Percentiles rank a stretch among this genome's conserved stretches.
Evolutionary conservation across 2,888 invertebrate genomes (phyloP).

Genomic region (Nasonovia ribisnigri): DNA sequence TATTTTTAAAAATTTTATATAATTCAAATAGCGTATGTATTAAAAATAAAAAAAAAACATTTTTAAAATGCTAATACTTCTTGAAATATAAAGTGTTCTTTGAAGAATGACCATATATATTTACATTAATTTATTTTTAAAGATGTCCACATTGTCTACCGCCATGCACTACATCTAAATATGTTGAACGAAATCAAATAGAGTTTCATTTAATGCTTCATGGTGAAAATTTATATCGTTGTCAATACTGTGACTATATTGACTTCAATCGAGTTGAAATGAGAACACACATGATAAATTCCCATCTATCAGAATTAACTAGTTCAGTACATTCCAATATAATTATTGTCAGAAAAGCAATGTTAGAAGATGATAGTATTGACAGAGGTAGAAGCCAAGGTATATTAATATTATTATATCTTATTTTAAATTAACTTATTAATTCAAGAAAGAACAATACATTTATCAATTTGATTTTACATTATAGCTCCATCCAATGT

Average conservation of each 20-base stretch:
- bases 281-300: slow-evolving; percentile 45
- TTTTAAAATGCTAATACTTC: neutral
- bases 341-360: slow-evolving; percentile 44
- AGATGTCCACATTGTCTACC: slow-evolving; percentile 81
- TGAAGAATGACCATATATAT: neutral
- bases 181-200: slow-evolving; percentile 74
- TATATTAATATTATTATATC: slow-evolving; percentile 20
- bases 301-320: slow-evolving; percentile 20
- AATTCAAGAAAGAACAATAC: neutral
- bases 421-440: neutral
- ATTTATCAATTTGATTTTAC: neutral
- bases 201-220: slow-evolving; percentile 83
- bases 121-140: slow-evolving; percentile 71
- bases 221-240: slow-evolving; percentile 80
- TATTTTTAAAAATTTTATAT: slow-evolving; percentile 73
- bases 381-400: slow-evolving; percentile 35
- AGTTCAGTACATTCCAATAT: slow-evolving; percentile 46
- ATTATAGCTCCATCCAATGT: neutral
- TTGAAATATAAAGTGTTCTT: neutral
- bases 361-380: slow-evolving; percentile 21
- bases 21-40: neutral
- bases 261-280: slow-evolving; percentile 72
- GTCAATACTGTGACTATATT: slow-evolving; percentile 78
- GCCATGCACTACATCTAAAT: slow-evolving; percentile 68
- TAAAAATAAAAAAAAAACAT: neutral